phyloP scores from a whole-genome alignment of 2,113 vertebrate genomes.

The Baryphthengus martii region DNA sequence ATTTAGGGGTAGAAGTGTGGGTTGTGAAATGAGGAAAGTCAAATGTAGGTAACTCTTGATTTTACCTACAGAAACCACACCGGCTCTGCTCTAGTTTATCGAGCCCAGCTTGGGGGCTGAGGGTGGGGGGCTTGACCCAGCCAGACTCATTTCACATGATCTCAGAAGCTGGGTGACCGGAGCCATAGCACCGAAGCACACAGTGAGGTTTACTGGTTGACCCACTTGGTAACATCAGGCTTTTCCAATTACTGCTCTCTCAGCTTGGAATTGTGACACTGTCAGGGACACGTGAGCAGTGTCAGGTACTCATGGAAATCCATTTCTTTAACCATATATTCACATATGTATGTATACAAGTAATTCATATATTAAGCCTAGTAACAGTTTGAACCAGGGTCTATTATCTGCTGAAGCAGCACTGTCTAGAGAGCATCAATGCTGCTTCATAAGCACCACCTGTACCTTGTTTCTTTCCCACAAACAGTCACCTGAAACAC shows the following conservation, averaged over 20 bases:
- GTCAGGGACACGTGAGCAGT: background rate
- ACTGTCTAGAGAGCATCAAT: background rate
- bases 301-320: background rate
- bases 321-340: background rate
- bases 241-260: background rate
- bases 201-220: background rate
- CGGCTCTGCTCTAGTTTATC: background rate
- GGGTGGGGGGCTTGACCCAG: background rate
- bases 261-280: background rate
- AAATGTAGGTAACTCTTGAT: background rate
- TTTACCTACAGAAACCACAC: background rate
- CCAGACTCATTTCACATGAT: background rate
- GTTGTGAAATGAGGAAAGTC: conserved; percentile 40
- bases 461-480: background rate
- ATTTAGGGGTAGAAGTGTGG: conserved; percentile 24
- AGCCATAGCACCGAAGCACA: background rate
- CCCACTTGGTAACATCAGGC: background rate
- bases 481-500: background rate
- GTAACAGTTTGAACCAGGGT: too few relatives aligned
- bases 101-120: background rate
- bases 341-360: too few relatives aligned
- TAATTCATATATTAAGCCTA: too few relatives aligned
- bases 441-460: background rate
- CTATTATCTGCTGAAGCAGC: background rate
- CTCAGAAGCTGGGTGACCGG: background rate